These are phyloP conservation scores for Campoplex capitator DNA, from an alignment of 2,888 invertebrate species.

Conservation along the genomic window DNA sequence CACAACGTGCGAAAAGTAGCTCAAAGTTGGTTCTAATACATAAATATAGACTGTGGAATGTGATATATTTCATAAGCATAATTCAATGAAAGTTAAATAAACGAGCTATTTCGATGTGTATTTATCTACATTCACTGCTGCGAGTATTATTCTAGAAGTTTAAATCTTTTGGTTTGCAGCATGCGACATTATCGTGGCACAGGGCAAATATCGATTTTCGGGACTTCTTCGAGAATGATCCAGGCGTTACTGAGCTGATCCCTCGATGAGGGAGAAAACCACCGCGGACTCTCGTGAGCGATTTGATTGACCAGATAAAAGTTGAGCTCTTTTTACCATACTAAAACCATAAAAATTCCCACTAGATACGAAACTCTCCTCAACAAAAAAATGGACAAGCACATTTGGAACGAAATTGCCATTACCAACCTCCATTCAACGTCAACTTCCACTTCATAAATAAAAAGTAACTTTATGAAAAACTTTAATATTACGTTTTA, in stretches of 20 bases:
- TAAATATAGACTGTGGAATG: background rate
- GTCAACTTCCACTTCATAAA: background rate
- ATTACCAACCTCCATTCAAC: background rate
- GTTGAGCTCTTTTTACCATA: conserved; percentile 37
- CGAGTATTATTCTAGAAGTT: too few relatives aligned
- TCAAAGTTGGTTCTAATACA: too few relatives aligned
- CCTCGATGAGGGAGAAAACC: conserved; percentile 6
- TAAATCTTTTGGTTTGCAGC: background rate
- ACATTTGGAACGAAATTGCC: background rate
- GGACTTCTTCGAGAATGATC: background rate
- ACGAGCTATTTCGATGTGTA: too few relatives aligned
- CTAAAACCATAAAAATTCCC: conserved; percentile 18
- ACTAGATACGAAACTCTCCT: background rate
- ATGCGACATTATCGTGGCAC: background rate
- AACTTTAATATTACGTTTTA: background rate
- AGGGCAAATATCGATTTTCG: background rate
- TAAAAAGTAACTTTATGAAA: background rate
- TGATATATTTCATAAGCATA: background rate
- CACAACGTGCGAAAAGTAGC: background rate
- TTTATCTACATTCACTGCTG: too few relatives aligned
- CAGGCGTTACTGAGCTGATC: background rate
- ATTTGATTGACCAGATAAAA: conserved; percentile 44
- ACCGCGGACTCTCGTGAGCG: conserved; percentile 22
- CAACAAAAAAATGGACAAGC: background rate
- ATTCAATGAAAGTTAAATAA: background rate